Conservation (phyloP, 2,888 invertebrate genomes). For the Sclerodermus sp. region DNA sequence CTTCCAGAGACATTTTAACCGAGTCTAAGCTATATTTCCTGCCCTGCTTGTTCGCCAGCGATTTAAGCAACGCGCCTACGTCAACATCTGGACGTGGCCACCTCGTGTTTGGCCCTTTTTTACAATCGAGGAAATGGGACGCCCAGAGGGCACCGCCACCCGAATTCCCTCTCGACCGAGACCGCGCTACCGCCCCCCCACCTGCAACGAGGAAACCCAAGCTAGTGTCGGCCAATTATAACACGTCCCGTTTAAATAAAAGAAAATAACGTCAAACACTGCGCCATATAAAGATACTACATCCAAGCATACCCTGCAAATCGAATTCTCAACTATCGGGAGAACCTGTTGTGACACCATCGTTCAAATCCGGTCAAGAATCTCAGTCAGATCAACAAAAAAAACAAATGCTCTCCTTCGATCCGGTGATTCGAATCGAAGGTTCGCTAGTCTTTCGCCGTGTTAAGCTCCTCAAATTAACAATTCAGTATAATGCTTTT, state of each 20-base stretch:
- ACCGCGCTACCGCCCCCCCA: slow-evolving; percentile 53
- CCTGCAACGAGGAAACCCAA: slow-evolving; percentile 58
- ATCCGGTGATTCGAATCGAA: slow-evolving; percentile 34
- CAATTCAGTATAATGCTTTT: too few relatives aligned
- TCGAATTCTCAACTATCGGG: too few relatives aligned
- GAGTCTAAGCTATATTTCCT: slow-evolving; percentile 59
- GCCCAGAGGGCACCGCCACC: slow-evolving; percentile 46
- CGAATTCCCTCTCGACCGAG: slow-evolving; percentile 46
- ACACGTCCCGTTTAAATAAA: slow-evolving; percentile 31
- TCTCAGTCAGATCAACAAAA: too few relatives aligned
- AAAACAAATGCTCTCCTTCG: slow-evolving; percentile 22
- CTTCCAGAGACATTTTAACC: slow-evolving; percentile 59
- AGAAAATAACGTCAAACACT: slow-evolving; percentile 25
- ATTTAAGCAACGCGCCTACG: slow-evolving; percentile 53
- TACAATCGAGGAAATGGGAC: slow-evolving; percentile 53
- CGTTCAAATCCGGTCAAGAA: too few relatives aligned
- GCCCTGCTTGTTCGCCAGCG: slow-evolving; percentile 53
- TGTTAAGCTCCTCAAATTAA: too few relatives aligned
- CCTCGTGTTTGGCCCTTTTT: slow-evolving; percentile 44
- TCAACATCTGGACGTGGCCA: slow-evolving; percentile 47
- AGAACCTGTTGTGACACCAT: too few relatives aligned
- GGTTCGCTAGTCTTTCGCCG: slow-evolving; percentile 16
- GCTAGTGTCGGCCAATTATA: slow-evolving; percentile 50
- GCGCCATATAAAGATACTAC: slow-evolving; percentile 5
- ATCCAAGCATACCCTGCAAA: too few relatives aligned